These are phyloP conservation scores for Oncorhynchus nerka DNA, from an alignment of 2,113 vertebrate species.

Conservation along the genomic window DNA sequence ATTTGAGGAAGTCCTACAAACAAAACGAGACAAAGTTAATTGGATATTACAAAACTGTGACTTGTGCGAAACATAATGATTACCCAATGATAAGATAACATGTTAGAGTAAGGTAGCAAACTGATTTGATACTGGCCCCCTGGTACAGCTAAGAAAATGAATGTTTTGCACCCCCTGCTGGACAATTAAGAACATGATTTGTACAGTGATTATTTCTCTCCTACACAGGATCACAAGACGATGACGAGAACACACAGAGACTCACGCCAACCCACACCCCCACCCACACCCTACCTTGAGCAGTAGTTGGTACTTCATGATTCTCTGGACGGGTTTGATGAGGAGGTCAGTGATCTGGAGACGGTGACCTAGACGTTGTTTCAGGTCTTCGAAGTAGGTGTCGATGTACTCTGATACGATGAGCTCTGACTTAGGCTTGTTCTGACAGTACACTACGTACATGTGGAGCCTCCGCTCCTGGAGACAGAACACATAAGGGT, in stretches of 20 bases:
- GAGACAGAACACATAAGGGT: neutral
- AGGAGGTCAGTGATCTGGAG: constrained; percentile 92
- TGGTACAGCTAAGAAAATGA: no score
- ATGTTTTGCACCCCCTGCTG: no score
- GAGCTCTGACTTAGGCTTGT: constrained; percentile 98
- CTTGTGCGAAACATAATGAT: neutral
- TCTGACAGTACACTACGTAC: constrained; percentile 99
- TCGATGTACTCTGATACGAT: constrained; percentile 97
- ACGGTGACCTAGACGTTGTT: constrained; percentile 90
- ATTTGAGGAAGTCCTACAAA: constrained; percentile 91
- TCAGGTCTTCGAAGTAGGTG: constrained; percentile 97
- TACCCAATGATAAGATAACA: neutral
- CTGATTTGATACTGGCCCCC: neutral
- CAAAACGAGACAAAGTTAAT: neutral
- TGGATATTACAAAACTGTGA: neutral
- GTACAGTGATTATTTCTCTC: neutral
- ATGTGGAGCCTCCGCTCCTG: constrained; percentile 97
- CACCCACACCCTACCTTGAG: constrained; percentile 77
- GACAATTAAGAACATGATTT: neutral
- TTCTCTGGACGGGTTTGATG: constrained; percentile 95
- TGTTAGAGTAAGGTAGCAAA: neutral
- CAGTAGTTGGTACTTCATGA: constrained; percentile 97
- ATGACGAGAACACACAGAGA: neutral
- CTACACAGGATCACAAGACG: neutral
- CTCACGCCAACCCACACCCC: no score